Percentiles rank a stretch among this genome's conserved stretches.
phyloP scores from a whole-genome alignment of 2,113 vertebrate genomes.

The Halcyon malimbica region DNA sequence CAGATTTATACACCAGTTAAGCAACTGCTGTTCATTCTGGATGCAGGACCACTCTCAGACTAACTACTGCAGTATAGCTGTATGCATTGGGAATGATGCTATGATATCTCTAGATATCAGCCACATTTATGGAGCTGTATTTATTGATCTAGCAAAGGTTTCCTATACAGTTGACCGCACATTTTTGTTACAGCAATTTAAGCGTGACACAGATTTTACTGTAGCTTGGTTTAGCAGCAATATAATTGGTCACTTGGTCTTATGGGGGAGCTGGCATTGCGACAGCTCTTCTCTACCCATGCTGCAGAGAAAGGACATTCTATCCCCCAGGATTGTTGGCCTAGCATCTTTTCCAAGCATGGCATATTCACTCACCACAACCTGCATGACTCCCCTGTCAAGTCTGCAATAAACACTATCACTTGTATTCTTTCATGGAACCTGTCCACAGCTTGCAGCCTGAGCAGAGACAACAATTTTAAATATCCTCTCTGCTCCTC shows the following conservation, averaged over 20 bases:
- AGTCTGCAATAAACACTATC: not conserved
- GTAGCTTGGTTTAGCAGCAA: slow-evolving; percentile 48
- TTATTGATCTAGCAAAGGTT: slow-evolving; percentile 47
- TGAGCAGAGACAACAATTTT: not conserved
- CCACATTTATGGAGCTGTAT: slow-evolving; percentile 32
- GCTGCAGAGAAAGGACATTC: not conserved
- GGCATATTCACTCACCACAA: not conserved
- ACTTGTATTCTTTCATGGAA: not conserved
- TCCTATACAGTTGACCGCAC: slow-evolving; percentile 23
- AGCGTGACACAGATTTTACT: slow-evolving; percentile 35
- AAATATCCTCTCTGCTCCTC: not conserved
- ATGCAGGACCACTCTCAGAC: not conserved
- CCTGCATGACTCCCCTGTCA: not conserved
- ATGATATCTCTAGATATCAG: slow-evolving; percentile 37
- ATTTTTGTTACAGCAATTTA: slow-evolving; percentile 58
- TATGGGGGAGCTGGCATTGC: not conserved
- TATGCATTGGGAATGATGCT: slow-evolving; percentile 1
- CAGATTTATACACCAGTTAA: slow-evolving; percentile 1
- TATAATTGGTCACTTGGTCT: slow-evolving; percentile 42
- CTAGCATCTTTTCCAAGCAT: not conserved
- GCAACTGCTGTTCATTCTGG: slow-evolving; percentile 1
- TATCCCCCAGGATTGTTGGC: not conserved
- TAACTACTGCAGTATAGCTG: not conserved
- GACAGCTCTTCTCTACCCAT: not conserved
- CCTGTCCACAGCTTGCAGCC: not conserved